These are phyloP conservation scores for Caenorhabditis sinica DNA, from an alignment of 2,888 invertebrate species.

Conservation along the genomic window DNA sequence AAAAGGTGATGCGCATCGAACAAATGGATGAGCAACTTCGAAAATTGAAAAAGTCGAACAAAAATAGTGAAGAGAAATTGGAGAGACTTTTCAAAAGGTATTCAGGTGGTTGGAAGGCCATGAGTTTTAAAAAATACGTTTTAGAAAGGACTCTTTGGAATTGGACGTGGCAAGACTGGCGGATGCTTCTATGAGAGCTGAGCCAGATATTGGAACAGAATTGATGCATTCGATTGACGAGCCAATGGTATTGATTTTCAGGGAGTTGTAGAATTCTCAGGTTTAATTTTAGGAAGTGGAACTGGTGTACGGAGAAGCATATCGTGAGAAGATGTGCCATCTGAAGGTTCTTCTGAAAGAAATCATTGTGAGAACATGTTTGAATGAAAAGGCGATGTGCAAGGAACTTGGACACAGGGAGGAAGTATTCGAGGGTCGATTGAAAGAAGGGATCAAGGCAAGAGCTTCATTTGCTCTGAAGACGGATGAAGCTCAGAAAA, in stretches of 20 bases:
- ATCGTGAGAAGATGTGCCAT: constrained; percentile 57
- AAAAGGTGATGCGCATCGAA: constrained; percentile 59
- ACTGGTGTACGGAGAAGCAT: constrained; percentile 58
- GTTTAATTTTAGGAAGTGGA: constrained; percentile 51
- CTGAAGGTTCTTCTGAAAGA: constrained; percentile 62
- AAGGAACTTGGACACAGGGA: constrained; percentile 66
- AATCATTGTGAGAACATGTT: constrained; percentile 59
- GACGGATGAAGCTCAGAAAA: constrained; percentile 50
- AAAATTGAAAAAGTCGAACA: constrained; percentile 45
- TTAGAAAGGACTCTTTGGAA: constrained; percentile 58
- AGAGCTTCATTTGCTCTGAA: constrained; percentile 10
- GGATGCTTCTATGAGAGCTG: constrained; percentile 47
- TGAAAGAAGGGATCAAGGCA: constrained; percentile 44
- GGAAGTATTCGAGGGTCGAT: constrained; percentile 54
- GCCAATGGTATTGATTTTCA: constrained; percentile 33
- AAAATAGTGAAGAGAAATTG: constrained; percentile 55
- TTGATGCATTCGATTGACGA: constrained; percentile 52
- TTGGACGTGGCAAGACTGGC: constrained; percentile 49
- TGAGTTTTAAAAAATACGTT: background rate
- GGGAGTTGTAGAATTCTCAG: background rate
- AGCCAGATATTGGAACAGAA: constrained; percentile 41
- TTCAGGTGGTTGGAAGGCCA: background rate
- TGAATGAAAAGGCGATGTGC: constrained; percentile 67
- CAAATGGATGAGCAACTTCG: constrained; percentile 61
- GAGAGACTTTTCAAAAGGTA: constrained; percentile 53